phyloP scores from a whole-genome alignment of 2,113 vertebrate species.

The Scopus umbretta region DNA sequence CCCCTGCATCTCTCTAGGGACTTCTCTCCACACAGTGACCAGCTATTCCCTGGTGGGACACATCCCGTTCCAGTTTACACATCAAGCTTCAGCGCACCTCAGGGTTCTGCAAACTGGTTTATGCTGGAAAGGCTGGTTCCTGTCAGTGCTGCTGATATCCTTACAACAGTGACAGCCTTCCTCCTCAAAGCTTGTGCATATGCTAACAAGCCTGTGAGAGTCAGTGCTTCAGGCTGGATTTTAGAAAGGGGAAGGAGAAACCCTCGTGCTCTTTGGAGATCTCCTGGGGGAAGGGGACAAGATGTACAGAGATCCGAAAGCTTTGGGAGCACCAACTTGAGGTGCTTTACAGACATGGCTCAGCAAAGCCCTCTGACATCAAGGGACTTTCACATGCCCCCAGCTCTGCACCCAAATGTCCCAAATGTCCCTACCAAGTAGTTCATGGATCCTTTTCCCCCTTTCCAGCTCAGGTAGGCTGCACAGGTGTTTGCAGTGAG shows the following conservation, averaged over 20 bases:
- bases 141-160: background rate
- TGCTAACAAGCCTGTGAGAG: background rate
- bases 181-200: background rate
- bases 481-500: background rate
- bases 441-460: background rate
- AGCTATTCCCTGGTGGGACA: background rate
- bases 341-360: background rate
- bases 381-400: background rate
- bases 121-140: background rate
- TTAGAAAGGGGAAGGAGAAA: background rate
- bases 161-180: background rate
- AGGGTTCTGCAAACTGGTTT: background rate
- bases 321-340: background rate
- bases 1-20: background rate
- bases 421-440: background rate
- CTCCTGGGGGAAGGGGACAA: background rate
- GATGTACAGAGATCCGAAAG: background rate
- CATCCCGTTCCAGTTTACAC: accelerated
- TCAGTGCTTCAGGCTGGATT: background rate
- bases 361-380: background rate
- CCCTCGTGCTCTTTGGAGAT: background rate
- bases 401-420: background rate
- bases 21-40: background rate
- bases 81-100: background rate
- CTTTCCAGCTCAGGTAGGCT: background rate